Conservation (phyloP, 2,888 invertebrate genomes). For the Acrocyrtus sp. region DNA sequence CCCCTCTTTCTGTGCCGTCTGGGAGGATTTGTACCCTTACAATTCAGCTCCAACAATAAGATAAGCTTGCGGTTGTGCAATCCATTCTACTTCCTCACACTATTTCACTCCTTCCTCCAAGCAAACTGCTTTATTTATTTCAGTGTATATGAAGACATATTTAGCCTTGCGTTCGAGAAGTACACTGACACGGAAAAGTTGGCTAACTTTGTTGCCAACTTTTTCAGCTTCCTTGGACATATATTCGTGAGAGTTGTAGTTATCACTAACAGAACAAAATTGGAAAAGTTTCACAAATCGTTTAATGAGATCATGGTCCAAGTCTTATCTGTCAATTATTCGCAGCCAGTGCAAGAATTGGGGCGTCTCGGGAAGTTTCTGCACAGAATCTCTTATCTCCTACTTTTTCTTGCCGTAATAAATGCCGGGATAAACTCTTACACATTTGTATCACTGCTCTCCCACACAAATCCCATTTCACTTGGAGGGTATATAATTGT, state of each 20-base stretch:
- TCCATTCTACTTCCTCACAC: neutral
- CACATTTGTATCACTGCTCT: too few relatives aligned
- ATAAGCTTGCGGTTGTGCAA: neutral
- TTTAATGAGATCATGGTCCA: slow-evolving; percentile 1
- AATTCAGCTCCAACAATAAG: neutral
- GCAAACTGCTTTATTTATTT: neutral
- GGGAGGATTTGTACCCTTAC: slow-evolving; percentile 12
- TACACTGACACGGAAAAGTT: neutral
- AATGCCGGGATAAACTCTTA: too few relatives aligned
- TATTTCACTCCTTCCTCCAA: slow-evolving; percentile 6
- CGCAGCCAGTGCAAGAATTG: too few relatives aligned
- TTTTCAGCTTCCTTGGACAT: neutral
- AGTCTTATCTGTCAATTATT: too few relatives aligned
- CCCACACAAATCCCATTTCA: too few relatives aligned
- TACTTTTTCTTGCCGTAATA: too few relatives aligned
- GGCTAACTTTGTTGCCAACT: neutral
- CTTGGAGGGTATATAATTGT: too few relatives aligned
- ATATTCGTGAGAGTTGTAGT: neutral
- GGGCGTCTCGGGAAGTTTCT: too few relatives aligned
- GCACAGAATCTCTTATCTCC: too few relatives aligned
- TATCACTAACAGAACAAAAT: neutral
- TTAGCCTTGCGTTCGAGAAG: neutral
- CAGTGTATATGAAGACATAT: neutral
- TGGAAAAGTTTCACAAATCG: slow-evolving; percentile 3
- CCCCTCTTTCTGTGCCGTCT: slow-evolving; percentile 2